phyloP scores from a whole-genome alignment of 2,113 vertebrate species.

The Prionailurus viverrinus region DNA sequence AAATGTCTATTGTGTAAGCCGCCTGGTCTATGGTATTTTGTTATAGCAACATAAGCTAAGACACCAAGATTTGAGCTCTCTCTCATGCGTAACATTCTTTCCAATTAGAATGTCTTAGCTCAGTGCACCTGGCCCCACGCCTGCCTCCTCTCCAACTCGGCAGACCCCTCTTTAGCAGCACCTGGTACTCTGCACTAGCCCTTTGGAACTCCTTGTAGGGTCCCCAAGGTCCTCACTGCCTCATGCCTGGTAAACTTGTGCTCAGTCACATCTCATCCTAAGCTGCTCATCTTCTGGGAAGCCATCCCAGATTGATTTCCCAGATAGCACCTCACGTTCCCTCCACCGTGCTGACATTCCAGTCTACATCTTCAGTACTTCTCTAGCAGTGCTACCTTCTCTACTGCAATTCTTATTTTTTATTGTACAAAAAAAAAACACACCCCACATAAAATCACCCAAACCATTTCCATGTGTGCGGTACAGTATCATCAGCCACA shows the following conservation, averaged over 20 bases:
- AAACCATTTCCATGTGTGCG: background rate
- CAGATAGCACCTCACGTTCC: background rate
- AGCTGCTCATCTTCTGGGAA: background rate
- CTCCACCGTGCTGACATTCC: background rate
- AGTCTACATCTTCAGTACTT: background rate
- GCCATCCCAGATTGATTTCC: background rate
- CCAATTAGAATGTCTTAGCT: background rate
- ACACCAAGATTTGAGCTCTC: background rate
- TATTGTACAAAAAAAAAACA: background rate
- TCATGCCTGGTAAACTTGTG: background rate
- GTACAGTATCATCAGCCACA: background rate
- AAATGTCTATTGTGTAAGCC: background rate
- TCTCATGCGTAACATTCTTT: fast-evolving
- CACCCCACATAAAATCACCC: background rate
- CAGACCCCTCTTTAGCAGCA: background rate
- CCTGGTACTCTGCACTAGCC: background rate
- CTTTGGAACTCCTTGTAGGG: background rate
- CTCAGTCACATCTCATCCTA: too few relatives aligned
- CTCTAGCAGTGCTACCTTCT: background rate
- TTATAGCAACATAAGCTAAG: background rate
- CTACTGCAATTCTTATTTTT: background rate
- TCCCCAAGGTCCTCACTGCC: fast-evolving
- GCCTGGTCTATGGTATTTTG: background rate
- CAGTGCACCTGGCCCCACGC: background rate
- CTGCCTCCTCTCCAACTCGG: background rate